These are phyloP conservation scores for Leptopilina syphax DNA, from an alignment of 2,888 invertebrate genomes.

Conservation along the genomic window DNA sequence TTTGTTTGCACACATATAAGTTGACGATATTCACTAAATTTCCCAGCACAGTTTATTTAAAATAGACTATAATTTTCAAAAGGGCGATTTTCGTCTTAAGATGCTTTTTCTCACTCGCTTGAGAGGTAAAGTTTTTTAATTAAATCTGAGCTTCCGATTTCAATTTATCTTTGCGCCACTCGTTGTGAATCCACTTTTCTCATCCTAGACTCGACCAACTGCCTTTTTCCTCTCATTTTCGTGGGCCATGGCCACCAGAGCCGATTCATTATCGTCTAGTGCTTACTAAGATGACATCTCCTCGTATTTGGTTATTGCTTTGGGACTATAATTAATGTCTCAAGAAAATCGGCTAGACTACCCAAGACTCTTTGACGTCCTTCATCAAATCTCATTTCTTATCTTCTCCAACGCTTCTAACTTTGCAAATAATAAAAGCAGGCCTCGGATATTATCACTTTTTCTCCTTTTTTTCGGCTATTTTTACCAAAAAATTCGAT, in stretches of 20 bases:
- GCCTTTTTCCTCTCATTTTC: constrained; percentile 51
- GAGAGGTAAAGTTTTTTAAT: constrained; percentile 71
- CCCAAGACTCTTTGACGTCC: neutral
- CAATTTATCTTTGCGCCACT: constrained; percentile 70
- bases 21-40: neutral
- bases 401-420: neutral
- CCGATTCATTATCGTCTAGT: constrained; percentile 58
- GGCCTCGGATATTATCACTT: too few relatives aligned
- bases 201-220: constrained; percentile 26
- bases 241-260: constrained; percentile 51
- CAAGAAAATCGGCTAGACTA: neutral
- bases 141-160: constrained; percentile 71
- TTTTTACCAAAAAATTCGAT: too few relatives aligned
- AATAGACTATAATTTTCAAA: neutral
- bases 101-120: constrained; percentile 47
- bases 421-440: too few relatives aligned
- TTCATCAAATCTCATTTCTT: constrained; percentile 7
- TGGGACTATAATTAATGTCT: constrained; percentile 50
- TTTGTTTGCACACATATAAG: too few relatives aligned
- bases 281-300: constrained; percentile 2
- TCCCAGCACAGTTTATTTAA: neutral
- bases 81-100: constrained; percentile 46
- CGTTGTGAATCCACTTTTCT: constrained; percentile 46
- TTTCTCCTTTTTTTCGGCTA: too few relatives aligned
- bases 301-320: constrained; percentile 42